Percentiles rank a stretch among this genome's conserved stretches.
phyloP scores from a whole-genome alignment of 2,113 vertebrate genomes.

The Dendrocopos noguchii region DNA sequence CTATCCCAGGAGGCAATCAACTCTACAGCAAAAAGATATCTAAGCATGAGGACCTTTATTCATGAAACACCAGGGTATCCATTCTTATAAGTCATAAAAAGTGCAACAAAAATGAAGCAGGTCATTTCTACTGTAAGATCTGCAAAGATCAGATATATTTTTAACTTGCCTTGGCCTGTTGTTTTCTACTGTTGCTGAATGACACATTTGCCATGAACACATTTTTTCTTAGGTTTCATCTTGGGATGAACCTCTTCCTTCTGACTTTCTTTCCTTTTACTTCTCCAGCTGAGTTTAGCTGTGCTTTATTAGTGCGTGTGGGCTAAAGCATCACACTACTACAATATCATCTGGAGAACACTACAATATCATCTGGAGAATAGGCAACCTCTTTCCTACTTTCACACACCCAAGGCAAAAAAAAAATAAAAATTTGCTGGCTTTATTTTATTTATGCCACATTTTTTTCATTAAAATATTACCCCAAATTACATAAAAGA shows the following conservation, averaged over 20 bases:
- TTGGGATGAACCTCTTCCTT: not conserved
- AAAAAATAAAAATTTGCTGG: not conserved
- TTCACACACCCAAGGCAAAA: not conserved
- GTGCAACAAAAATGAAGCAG: not conserved
- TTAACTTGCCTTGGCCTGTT: not conserved
- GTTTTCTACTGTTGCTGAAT: not conserved
- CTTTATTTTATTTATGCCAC: not conserved
- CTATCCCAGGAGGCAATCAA: not conserved
- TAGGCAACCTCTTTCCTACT: not conserved
- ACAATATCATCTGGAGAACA: not conserved
- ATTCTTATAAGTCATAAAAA: not conserved
- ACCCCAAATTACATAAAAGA: conserved; percentile 17
- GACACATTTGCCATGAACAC: not conserved
- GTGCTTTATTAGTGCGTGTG: too few relatives aligned
- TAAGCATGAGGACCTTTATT: not conserved
- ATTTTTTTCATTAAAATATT: conserved; percentile 5
- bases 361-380: not conserved
- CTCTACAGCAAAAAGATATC: not conserved
- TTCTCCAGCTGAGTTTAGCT: too few relatives aligned
- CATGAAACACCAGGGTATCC: not conserved
- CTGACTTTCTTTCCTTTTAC: not conserved
- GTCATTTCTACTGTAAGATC: not conserved
- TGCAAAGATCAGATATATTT: not conserved
- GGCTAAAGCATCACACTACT: too few relatives aligned
- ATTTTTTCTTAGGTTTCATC: not conserved